Conservation (phyloP, 2,888 invertebrate species). For the Aphidoletes aphidimyza region DNA sequence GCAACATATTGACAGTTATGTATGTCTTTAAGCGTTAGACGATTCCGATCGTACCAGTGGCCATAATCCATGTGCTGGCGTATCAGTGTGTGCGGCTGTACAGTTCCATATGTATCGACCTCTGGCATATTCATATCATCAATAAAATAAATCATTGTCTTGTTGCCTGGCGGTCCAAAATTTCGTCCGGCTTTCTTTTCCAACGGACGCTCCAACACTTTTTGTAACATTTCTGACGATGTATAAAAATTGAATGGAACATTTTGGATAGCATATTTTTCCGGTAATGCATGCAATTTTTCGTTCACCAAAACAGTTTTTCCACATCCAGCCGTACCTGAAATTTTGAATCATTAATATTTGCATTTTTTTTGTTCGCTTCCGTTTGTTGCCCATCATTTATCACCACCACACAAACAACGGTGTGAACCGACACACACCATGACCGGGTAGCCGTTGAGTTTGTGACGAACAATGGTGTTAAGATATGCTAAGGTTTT, state of each 20-base stretch:
- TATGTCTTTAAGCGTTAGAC: slow-evolving; percentile 90
- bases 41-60: slow-evolving; percentile 93
- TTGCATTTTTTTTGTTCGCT: neutral
- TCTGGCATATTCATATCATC: slow-evolving; percentile 95
- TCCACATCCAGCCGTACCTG: slow-evolving; percentile 80
- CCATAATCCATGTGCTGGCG: slow-evolving; percentile 95
- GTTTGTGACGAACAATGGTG: too few relatives aligned
- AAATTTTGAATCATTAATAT: neutral
- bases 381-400: neutral
- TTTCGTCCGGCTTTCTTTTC: slow-evolving; percentile 97
- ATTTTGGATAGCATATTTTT: slow-evolving; percentile 88
- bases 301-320: slow-evolving; percentile 87
- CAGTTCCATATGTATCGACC: slow-evolving; percentile 89
- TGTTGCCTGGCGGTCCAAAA: slow-evolving; percentile 94
- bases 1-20: slow-evolving; percentile 97
- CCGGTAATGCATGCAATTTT: slow-evolving; percentile 77
- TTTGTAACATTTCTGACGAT: slow-evolving; percentile 91
- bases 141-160: slow-evolving; percentile 92
- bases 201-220: slow-evolving; percentile 90
- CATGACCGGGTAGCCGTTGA: too few relatives aligned
- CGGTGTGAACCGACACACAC: too few relatives aligned
- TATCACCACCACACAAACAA: too few relatives aligned
- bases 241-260: slow-evolving; percentile 98
- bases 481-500: neutral
- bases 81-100: slow-evolving; percentile 95